Base-by-base conservation (phyloP, 2,113 vertebrate genomes). In the Eclectus roratus region DNA sequence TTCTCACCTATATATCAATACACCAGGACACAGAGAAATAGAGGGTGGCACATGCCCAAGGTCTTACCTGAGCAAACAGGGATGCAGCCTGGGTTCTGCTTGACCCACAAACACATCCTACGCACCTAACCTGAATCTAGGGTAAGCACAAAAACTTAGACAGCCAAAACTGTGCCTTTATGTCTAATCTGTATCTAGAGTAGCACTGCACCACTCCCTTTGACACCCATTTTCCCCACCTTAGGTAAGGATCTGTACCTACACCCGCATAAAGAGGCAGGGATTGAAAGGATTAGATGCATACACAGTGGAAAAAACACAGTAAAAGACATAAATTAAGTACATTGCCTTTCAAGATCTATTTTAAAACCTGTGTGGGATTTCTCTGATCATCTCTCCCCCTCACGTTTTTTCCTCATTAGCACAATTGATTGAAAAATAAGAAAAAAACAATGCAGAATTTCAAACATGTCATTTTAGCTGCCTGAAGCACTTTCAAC, bases 401-500 rank as follows among this genome's bases (percentile, higher is more conserved):
- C 71, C 27, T 80, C 74, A 87, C 89, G 81, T 94, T 89, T 94
- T 76, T 6, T 61, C 78, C 41, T 39, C 2, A 0, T 71, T 91
- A 82, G 24, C 52, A 90, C 44, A 83, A 91, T 1, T 91, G 83
- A 96, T 88, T 12, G 47, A 80, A 85, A 39, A 93, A 88, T 39
- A n/a, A 90, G 91, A 53, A 20, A 23, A 63, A 71, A 50, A 14
- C 21, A n/a, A 80, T 6, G 6, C 37, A 96, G 91, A 94, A 88
- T 89, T 80, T 92, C 71, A 55, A 78, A 94, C 14, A 5, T 81
- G 74, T 61, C 77, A 94, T 93, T 96, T 95, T 71, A 69, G 76
- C 83, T 95, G 80, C 91, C 86, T 93, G 69, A 88, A 93, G 39
- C 83, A 69, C 79, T 96, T 97, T 92, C 92, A 97, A 81, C 87